Percentiles rank a stretch among this genome's conserved stretches.
Evolutionary conservation across 2,888 invertebrate species (phyloP).

Genomic region (Agrypnus murinus): DNA sequence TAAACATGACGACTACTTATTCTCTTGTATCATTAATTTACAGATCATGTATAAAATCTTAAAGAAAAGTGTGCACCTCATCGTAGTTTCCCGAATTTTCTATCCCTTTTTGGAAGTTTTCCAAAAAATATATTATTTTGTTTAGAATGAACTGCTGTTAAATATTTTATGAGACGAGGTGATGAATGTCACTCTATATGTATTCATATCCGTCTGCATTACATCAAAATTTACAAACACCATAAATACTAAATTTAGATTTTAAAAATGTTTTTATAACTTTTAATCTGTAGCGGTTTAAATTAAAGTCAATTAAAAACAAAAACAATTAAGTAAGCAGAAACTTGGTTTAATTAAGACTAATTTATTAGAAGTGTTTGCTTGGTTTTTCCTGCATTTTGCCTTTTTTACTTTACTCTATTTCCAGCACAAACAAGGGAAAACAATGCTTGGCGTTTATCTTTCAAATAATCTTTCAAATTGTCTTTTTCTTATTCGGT

Average conservation of each 20-base stretch:
- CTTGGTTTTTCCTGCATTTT: background rate
- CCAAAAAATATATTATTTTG: constrained; percentile 22
- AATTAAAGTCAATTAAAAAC: background rate
- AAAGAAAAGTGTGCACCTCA: no score
- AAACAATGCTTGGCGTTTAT: background rate
- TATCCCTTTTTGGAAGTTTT: no score
- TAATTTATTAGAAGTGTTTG: background rate
- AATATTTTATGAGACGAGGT: constrained; percentile 36
- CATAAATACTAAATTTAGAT: constrained; percentile 29
- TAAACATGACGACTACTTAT: no score
- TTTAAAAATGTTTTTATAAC: background rate
- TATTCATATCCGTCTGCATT: constrained; percentile 30
- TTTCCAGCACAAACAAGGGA: background rate
- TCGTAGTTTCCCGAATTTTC: no score
- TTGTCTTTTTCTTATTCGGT: background rate
- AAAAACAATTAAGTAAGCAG: no score
- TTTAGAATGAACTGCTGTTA: constrained; percentile 30
- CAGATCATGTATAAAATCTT: no score
- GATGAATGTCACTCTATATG: constrained; percentile 23
- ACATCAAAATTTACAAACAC: constrained; percentile 32
- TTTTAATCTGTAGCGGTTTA: background rate
- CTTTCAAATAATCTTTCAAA: background rate
- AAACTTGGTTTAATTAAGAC: no score
- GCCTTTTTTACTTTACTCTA: background rate
- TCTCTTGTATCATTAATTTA: background rate